Evolutionary conservation across 2,888 invertebrate species (phyloP), one percentile per base, ranked within the genome.

Genomic region (Oligia strigilis): DNA sequence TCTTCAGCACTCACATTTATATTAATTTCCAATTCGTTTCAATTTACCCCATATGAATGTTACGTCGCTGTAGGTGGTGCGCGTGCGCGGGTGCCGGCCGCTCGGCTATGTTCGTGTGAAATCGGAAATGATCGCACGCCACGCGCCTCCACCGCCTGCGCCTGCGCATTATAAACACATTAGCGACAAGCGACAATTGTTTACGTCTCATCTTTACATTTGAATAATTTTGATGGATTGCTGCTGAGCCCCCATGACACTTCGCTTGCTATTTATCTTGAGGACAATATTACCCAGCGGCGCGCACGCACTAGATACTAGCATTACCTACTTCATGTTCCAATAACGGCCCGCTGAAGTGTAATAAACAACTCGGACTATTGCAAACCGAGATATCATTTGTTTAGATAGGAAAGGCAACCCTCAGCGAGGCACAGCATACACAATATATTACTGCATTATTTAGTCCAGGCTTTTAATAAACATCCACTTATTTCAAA

Each of bases 161-260:
- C 84, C 65, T 80, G 72, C 60, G 72, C 89, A 92, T 92, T 92
- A 94, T 92, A 93, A 93, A 89, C 85, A 82, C 92, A 93, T 94
- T 91, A 93, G 89, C 77, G 81, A 81, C 79, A 78, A 79, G 82
- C 75, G 85, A 80, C 90, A 84, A 93, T 93, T 92, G 92, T 92
- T 92, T 92, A 92, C 91, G 93, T 91, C 85, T 89, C 90, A 94
- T 93, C 92, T 91, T 90, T 89, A 88, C 89, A 93, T 94, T 93
- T 93, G 89, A 93, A 94, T 94, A 92, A 93, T 94, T 91, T 91
- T 92, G 92, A 93, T 92, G 73, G 77, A 85, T 85, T n/a, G 60
- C 75, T 70, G 88, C 72, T 46, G 72, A 85, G 72, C 74, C 55
- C 36, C 17, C 74, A 36, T 52, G 58, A 71, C 62, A 36, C 67